Base-by-base conservation (phyloP, 2,113 vertebrate species). In the Pipra filicauda region DNA sequence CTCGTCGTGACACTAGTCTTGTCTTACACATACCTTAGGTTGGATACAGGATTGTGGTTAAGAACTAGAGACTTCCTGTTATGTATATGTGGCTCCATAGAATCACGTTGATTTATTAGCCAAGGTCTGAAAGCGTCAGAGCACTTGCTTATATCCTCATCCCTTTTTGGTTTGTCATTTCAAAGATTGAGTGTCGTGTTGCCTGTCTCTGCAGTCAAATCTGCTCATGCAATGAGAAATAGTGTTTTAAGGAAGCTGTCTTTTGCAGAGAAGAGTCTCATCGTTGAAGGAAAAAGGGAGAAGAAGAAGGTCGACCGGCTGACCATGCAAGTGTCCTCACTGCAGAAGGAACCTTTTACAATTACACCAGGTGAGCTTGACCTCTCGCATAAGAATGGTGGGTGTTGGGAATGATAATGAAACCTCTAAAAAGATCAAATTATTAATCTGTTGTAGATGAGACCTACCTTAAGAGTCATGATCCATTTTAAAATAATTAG, bases 221-320 rank as follows among this genome's bases (percentile, higher is more conserved):
- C n/a, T 89, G 72, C 85, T 93, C 19, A n/a, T 65, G 27, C 78
- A 78, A 4, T 95, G 83, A 46, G 93, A 75, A 74, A 67, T 66
- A 67, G 13, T 85, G 23, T 88, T 88, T 73, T 76, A 93, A 92
- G 31, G 61, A 69, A 73, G 6, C 37, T 97, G 83, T 96, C 31
- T 95, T 90, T 98, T 98, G 59, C 96, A 98, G 98, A 98, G 96
- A 98, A 98, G 91, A 98, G 98, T 80, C 98, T 98, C 33, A 98
- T 99, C 16, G 88, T 99, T 41, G 99, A 99, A 97, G 99, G 99
- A n/a, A 99, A 99, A 91, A 98, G 99, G 52, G 97, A 99, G 31
- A 99, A 99, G 96, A 99, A 99, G 91, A 99, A 98, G 5, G 98
- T 99, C 27, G 99, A 99, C 89, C 97, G 99, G 66, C 97, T 99